Evolutionary conservation across 2,113 vertebrate species (phyloP).

Genomic region (Dinomys branickii): DNA sequence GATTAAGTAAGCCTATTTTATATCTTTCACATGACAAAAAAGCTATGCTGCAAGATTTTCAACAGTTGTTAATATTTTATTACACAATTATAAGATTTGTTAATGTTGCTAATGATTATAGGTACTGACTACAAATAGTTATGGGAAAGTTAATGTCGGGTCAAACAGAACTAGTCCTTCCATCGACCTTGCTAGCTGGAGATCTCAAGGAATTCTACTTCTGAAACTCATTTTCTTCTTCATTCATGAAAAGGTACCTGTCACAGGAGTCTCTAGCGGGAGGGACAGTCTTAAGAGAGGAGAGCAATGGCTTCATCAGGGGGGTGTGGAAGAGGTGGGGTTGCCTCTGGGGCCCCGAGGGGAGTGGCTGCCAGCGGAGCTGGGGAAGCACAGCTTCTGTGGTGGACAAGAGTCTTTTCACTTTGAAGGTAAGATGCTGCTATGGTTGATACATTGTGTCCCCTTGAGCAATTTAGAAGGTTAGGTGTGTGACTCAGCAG

Average conservation of each 20-base stretch:
- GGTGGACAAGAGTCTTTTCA: background rate
- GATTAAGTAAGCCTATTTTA: background rate
- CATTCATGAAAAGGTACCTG: background rate
- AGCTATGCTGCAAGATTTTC: background rate
- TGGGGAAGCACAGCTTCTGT: too few relatives aligned
- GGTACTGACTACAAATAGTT: background rate
- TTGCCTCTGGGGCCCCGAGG: background rate
- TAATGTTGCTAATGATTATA: background rate
- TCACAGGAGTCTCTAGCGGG: too few relatives aligned
- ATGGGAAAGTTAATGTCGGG: background rate
- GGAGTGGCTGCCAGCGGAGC: too few relatives aligned
- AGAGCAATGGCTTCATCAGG: rapidly evolving
- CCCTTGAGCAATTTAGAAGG: too few relatives aligned
- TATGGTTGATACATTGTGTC: too few relatives aligned
- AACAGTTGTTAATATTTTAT: background rate
- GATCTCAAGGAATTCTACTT: background rate
- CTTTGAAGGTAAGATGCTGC: background rate
- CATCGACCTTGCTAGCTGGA: background rate
- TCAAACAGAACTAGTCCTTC: background rate
- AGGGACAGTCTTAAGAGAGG: rapidly evolving
- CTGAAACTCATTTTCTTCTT: background rate
- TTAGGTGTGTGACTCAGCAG: too few relatives aligned
- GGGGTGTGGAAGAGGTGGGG: background rate
- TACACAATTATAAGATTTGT: background rate
- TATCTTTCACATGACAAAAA: background rate